Evolutionary conservation across 30 jellyfish, hydroid and myxozoan genomes (phyloP).

Genomic region (Hydractinia symbiolongicarpus): DNA sequence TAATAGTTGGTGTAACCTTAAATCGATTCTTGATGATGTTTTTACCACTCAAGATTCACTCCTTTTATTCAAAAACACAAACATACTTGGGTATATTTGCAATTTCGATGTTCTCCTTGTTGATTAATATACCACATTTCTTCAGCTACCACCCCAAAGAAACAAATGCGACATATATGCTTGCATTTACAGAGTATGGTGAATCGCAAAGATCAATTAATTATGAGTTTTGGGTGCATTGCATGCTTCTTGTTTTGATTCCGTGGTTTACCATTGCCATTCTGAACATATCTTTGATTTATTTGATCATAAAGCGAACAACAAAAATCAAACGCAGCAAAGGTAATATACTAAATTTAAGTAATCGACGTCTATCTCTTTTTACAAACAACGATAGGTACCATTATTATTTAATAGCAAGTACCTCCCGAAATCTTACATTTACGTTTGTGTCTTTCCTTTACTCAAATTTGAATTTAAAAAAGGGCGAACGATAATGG

Average conservation of each 20-base stretch:
- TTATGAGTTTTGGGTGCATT: conserved; percentile 85
- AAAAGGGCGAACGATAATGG: too few species aligned
- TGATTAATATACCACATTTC: conserved; percentile 75
- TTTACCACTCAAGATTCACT: conserved; percentile 58
- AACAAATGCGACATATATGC: conserved; percentile 41
- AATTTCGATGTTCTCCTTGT: conserved; percentile 28
- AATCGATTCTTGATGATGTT: conserved; percentile 73
- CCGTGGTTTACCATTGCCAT: conserved; percentile 83
- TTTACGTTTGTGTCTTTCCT: too few species aligned
- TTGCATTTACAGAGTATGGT: conserved; percentile 49
- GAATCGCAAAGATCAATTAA: conserved; percentile 54
- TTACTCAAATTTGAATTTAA: too few species aligned
- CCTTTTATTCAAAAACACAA: conserved; percentile 44
- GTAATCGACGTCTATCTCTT: too few species aligned
- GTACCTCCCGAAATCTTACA: too few species aligned
- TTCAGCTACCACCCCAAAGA: conserved; percentile 59
- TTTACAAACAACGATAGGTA: too few species aligned
- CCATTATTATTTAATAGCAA: too few species aligned
- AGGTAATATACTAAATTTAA: too few species aligned
- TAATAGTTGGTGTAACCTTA: conserved; percentile 64
- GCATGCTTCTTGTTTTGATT: conserved; percentile 65
- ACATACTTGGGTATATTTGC: conserved; percentile 59
- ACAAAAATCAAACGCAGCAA: background rate
- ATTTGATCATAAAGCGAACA: conserved; percentile 23
- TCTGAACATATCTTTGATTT: conserved; percentile 54